Percentiles rank a stretch among this genome's conserved stretches.
phyloP scores from a whole-genome alignment of 2,113 vertebrate species.

The Cardinalis cardinalis region DNA sequence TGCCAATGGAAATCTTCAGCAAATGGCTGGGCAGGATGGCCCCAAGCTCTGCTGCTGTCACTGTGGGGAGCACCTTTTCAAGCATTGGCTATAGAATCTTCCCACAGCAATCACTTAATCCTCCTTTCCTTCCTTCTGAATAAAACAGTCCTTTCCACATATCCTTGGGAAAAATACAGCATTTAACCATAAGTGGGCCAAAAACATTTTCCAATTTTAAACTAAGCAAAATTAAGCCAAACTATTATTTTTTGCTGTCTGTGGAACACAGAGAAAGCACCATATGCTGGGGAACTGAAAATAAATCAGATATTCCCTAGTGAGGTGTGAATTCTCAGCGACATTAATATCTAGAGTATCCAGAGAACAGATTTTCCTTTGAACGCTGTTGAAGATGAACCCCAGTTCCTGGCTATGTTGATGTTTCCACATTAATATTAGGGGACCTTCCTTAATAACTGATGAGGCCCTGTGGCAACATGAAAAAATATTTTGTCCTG shows the following conservation, averaged over 20 bases:
- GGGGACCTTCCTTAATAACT: not conserved
- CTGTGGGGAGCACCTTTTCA: not conserved
- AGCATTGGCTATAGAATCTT: not conserved
- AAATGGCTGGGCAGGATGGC: not conserved
- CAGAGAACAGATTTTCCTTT: constrained; percentile 3
- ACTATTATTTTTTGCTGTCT: not conserved
- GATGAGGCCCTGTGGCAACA: not conserved
- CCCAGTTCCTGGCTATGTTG: not conserved
- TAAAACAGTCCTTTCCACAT: not conserved
- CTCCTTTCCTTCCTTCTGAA: not conserved
- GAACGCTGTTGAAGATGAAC: not conserved
- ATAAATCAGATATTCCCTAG: constrained; percentile 20
- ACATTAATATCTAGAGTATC: constrained; percentile 20
- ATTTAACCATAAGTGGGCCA: not conserved
- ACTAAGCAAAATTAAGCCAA: not conserved
- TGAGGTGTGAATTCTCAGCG: not conserved
- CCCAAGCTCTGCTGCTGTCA: not conserved
- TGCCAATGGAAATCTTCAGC: not conserved
- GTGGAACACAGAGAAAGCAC: not conserved
- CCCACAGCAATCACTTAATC: not conserved
- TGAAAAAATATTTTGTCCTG: not conserved
- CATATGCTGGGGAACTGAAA: constrained; percentile 17
- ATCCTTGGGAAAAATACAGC: not conserved
- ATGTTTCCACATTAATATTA: not conserved
- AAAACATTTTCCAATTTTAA: constrained; percentile 7